Evolutionary conservation across 2,888 invertebrate genomes (phyloP).

Genomic region (Aporophyla lueneburgensis): DNA sequence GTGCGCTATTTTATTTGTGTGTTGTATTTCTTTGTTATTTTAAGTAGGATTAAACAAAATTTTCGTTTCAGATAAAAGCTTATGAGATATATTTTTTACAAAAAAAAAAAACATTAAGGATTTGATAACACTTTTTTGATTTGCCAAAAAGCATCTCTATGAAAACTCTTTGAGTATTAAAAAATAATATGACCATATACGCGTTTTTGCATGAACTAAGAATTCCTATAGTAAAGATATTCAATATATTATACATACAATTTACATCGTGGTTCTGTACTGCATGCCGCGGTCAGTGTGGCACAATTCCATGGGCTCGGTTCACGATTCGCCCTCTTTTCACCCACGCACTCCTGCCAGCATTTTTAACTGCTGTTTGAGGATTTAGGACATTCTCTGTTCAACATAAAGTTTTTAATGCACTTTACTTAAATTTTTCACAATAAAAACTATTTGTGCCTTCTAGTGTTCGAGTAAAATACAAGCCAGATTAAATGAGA

Average conservation of each 20-base stretch:
- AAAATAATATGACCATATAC: too few species aligned
- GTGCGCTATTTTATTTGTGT: conserved; percentile 64
- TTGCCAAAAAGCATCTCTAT: background rate
- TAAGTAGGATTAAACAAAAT: background rate
- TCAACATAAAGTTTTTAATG: conserved; percentile 10
- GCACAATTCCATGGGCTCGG: conserved; percentile 75
- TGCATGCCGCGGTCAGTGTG: conserved; percentile 62
- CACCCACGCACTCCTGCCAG: conserved; percentile 69
- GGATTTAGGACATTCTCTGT: conserved; percentile 26
- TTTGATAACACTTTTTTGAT: background rate
- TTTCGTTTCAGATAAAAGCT: too few species aligned
- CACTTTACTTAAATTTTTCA: background rate
- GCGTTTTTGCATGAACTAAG: background rate
- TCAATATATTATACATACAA: background rate
- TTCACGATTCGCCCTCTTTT: conserved; percentile 69
- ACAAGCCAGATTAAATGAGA: background rate
- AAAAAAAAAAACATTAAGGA: too few species aligned
- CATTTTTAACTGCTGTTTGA: conserved; percentile 50
- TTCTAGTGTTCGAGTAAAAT: background rate
- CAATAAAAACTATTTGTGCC: background rate
- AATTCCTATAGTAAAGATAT: background rate
- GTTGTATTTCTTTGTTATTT: conserved; percentile 5
- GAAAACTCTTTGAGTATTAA: background rate
- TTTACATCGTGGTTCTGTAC: conserved; percentile 53
- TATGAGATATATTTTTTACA: background rate